Evolutionary conservation across 2,888 invertebrate species (phyloP), one percentile per base, ranked within the genome.

Genomic region (Drosophila melanosoma): DNA sequence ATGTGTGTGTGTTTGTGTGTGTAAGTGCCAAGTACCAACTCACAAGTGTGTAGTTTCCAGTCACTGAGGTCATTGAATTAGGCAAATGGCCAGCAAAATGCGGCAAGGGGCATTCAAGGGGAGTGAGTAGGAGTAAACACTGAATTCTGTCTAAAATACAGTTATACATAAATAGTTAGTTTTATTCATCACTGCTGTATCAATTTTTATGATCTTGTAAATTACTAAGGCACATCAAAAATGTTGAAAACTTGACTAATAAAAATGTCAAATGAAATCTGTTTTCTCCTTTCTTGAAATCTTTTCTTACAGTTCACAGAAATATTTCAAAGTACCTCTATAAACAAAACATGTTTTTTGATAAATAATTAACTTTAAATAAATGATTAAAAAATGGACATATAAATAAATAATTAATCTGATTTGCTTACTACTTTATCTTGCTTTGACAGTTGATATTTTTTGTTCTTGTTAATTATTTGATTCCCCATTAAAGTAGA

Each of bases 11-110:
- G 20, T 15, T 7, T 15, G 8, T 17, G 38, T 17, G 38, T 17
- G 17, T 38, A 23, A 15, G 36, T 56, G 63, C 20, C 69, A 65
- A 69, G 57, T 66, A 48, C 45, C 60, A 69, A 82, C 63, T 77
- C 86, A 82, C 88, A 75, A 80, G 77, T 75, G 88, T 82, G 75
- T 68, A 75, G 77, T 82, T 83, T 53, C 69, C 42, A 81, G 75
- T 87, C 86, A 69, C 83, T 68, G 53, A 85, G 85, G 80, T 82
- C 80, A 85, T 88, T 85, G 80, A 83, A 88, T 83, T 88, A 83
- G 73, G 73, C 73, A 80, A 74, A 85, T 80, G 88, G 83, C 62
- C 74, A 66, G 83, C 63, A 82, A 85, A 73, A 79, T 82, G 76
- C 83, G 74, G 60, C 75, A 71, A 57, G 45, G 53, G 49, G 20